Evolutionary conservation across 2,113 vertebrate species (phyloP), one percentile per base, ranked within the genome.

Genomic region (Patagioenas fasciata): DNA sequence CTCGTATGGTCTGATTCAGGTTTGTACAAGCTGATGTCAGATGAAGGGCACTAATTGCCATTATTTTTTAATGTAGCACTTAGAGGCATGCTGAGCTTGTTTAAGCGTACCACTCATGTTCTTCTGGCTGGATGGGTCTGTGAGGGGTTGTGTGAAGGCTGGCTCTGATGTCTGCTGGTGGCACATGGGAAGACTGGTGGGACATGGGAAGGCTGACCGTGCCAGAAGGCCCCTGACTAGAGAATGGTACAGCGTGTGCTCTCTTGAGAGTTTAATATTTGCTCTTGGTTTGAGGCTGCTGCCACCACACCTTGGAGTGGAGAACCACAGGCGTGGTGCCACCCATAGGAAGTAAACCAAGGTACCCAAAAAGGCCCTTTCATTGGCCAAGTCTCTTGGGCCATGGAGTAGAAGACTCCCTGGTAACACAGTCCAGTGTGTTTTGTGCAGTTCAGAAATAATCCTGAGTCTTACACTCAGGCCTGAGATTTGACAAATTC

Each of bases 81-180:
- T 83, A 15, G 4, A 79, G 58, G 21, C 28, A 11, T 13, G 15
- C 42, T 58, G 77, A 80, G 18, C 25, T 34, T 67, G 31, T 15
- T 26, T 72, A 15, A 66, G 64, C 15, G 4, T 32, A 9, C 23
- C 6, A 2, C 65, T 78, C 11, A 1, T 11, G 60, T 36, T 38
- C 21, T 66, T 64, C 44, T 56, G 32, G 28, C 47, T 70, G 71
- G 17, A 3, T 1, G 0, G 40, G 64, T 57, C 48, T 83, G 42
- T 28, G 40, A 66, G 58, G 2, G 1, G 13, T 60, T 0, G 0
- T 6, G 25, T 40, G 32, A 36, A 23, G 11, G 16, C 2, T 36
- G 32, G 23, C 25, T 83, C 31, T 74, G 18, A 17, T 88, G 66
- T 32, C 24, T 58, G 36, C 36, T 1, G 0, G 9, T 69, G 72